These are phyloP conservation scores for Lepidostoma basale DNA, from an alignment of 1,140 invertebrate species.

Conservation along the genomic window DNA sequence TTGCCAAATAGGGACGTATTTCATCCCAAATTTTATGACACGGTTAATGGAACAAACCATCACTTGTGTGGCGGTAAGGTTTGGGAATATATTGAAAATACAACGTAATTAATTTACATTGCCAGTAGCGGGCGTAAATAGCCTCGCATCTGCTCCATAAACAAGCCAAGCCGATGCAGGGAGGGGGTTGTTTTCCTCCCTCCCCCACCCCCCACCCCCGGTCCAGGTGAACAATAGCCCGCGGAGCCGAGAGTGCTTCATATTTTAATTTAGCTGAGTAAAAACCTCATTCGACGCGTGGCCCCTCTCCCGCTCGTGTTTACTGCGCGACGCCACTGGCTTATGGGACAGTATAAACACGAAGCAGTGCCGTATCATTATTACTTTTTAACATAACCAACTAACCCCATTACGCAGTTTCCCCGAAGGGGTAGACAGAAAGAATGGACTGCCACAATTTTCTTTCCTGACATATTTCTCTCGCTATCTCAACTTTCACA, in stretches of 20 bases:
- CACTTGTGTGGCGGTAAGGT: no score
- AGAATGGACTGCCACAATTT: no score
- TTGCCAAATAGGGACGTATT: no score
- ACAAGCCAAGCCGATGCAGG: slow-evolving; percentile 40
- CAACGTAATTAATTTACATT: slow-evolving; percentile 56
- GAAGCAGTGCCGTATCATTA: not conserved
- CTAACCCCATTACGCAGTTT: no score
- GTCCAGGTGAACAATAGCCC: slow-evolving; percentile 19
- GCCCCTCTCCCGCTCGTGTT: not conserved
- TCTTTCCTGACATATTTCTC: no score
- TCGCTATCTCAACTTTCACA: no score
- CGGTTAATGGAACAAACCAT: no score
- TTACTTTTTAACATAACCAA: no score
- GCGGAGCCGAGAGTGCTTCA: slow-evolving; percentile 34
- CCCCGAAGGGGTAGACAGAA: no score
- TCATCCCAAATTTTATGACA: no score
- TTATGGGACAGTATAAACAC: slow-evolving; percentile 6
- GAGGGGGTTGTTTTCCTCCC: slow-evolving; percentile 43
- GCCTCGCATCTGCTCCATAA: slow-evolving; percentile 49
- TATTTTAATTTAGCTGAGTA: slow-evolving; percentile 44
- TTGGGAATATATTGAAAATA: no score
- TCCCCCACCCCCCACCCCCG: no score
- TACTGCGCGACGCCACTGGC: slow-evolving; percentile 5
- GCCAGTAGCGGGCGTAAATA: slow-evolving; percentile 55
- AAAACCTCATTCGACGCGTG: slow-evolving; percentile 40